These are phyloP conservation scores for Orestias chungarensis DNA, from an alignment of 2,797 vertebrate genomes.

Conservation along the genomic window DNA sequence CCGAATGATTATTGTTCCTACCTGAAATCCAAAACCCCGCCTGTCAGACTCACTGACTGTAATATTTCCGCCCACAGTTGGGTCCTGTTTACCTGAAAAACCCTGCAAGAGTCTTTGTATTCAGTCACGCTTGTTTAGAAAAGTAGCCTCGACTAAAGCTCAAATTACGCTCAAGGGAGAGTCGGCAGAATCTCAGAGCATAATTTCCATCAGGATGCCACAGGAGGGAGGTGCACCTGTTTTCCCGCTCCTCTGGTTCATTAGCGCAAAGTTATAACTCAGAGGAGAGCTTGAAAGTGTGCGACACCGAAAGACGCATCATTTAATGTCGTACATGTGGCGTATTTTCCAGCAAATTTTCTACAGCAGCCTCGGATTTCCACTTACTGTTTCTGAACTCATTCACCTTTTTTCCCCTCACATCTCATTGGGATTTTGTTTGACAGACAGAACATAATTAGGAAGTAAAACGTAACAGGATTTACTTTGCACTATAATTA, in stretches of 20 bases:
- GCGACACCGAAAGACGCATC: neutral
- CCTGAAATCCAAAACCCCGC: neutral
- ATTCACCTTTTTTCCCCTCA: neutral
- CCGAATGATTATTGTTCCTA: slow-evolving; percentile 2
- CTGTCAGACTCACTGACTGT: slow-evolving; percentile 2
- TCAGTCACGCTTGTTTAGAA: slow-evolving; percentile 28
- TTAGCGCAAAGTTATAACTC: slow-evolving; percentile 13
- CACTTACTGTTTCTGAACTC: neutral
- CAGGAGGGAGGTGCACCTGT: slow-evolving; percentile 26
- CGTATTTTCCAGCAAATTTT: neutral
- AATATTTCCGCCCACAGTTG: slow-evolving; percentile 11
- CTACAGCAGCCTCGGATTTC: neutral
- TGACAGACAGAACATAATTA: neutral
- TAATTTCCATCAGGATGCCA: slow-evolving; percentile 36
- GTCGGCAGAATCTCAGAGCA: slow-evolving; percentile 22
- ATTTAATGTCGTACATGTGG: neutral
- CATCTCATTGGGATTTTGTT: neutral
- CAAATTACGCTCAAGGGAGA: slow-evolving; percentile 27
- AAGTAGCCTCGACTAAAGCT: slow-evolving; percentile 22
- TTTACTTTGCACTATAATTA: neutral
- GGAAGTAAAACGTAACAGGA: neutral
- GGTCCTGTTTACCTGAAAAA: slow-evolving; percentile 30
- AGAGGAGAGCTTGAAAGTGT: neutral
- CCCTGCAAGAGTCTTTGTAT: slow-evolving; percentile 9
- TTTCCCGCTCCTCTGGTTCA: slow-evolving; percentile 12